Percentiles rank a stretch among this genome's conserved stretches.
These are phyloP conservation scores for Drosophila malerkotliana DNA, from an alignment of 1,140 invertebrate genomes.

Conservation along the genomic window DNA sequence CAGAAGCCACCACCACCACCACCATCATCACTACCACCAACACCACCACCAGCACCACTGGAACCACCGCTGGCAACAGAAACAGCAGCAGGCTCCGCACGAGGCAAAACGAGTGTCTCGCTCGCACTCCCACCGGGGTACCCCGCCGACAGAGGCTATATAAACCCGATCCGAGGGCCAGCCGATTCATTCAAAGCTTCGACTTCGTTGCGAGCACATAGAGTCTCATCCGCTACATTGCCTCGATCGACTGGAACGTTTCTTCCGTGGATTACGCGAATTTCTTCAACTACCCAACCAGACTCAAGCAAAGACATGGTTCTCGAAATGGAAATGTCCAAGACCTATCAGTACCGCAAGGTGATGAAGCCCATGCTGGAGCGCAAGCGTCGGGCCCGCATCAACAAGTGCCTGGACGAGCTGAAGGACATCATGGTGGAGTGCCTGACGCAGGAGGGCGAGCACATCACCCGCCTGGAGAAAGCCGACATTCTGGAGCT, in stretches of 20 bases:
- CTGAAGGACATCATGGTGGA: constrained; percentile 92
- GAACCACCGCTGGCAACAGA: constrained; percentile 37
- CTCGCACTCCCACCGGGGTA: constrained; percentile 46
- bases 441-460: constrained; percentile 86
- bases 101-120: constrained; percentile 75
- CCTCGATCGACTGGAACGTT: constrained; percentile 7
- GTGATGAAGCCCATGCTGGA: constrained; percentile 93
- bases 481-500: constrained; percentile 96
- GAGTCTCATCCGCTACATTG: constrained; percentile 3
- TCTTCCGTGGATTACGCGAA: constrained; percentile 70
- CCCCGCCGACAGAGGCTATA: constrained; percentile 60
- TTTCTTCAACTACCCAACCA: constrained; percentile 15
- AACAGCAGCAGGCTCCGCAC: constrained; percentile 64
- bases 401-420: constrained; percentile 94
- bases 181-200: constrained; percentile 78
- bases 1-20: constrained; percentile 71
- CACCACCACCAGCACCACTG: constrained; percentile 12
- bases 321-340: constrained; percentile 84
- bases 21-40: constrained; percentile 7
- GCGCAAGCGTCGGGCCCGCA: constrained; percentile 93
- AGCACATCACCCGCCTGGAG: constrained; percentile 93
- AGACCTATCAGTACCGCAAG: constrained; percentile 87
- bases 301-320: constrained; percentile 57
- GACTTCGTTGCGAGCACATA: constrained; percentile 58
- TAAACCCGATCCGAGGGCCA: constrained; percentile 61